Evolutionary conservation across 2,113 vertebrate genomes (phyloP).

Genomic region (Oxyruncus cristatus): DNA sequence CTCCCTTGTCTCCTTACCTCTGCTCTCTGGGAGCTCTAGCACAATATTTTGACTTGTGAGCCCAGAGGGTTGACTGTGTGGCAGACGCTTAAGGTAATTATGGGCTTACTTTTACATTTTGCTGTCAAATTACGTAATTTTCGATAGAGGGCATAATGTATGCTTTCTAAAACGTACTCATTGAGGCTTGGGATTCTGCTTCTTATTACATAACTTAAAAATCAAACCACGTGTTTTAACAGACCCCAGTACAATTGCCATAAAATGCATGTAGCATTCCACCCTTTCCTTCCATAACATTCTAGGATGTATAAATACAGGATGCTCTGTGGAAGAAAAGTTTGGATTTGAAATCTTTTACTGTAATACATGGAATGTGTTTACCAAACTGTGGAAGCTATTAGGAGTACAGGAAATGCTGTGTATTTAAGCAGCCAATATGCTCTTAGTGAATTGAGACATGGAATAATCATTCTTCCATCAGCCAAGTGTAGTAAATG

Average conservation of each 20-base stretch:
- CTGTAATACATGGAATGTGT: background rate
- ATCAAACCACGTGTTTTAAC: background rate
- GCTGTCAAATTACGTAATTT: constrained; percentile 38
- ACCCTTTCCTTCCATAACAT: background rate
- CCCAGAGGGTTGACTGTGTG: constrained; percentile 33
- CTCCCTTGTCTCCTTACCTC: background rate
- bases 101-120: constrained; percentile 47
- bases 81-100: constrained; percentile 55
- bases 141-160: constrained; percentile 37
- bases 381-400: background rate
- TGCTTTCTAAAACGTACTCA: background rate
- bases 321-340: background rate
- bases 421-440: background rate
- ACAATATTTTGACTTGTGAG: constrained; percentile 57
- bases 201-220: background rate
- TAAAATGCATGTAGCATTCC: background rate
- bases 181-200: constrained; percentile 1
- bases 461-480: constrained; percentile 18
- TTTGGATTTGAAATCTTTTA: background rate
- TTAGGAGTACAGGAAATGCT: background rate
- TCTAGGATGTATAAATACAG: background rate
- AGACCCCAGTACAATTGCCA: background rate
- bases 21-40: constrained; percentile 10
- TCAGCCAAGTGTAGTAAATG: background rate
- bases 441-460: background rate